Evolutionary conservation across 2,888 invertebrate genomes (phyloP), one percentile per base, ranked within the genome.

Genomic region (Cerastis leucographa): DNA sequence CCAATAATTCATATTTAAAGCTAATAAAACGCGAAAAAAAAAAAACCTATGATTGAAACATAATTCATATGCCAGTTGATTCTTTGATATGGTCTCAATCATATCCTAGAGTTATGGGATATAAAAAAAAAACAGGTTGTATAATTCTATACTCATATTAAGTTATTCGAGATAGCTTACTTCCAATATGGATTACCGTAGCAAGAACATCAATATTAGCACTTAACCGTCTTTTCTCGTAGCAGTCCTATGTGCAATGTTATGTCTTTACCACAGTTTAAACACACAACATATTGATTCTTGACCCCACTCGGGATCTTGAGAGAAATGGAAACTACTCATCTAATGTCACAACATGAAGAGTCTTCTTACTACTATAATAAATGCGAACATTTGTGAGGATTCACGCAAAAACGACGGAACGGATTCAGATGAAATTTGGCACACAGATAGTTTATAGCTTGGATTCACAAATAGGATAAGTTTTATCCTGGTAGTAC

Each of bases 271-370:
- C 56, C 62, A 62, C 19, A 76, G 82, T 64, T 70, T 72, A 81
- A 81, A 81, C 81, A 83, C 64, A 84, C 35, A 70, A 73, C 35
- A 71, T 80, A 40, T 73, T 69, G 49, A 51, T 66, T 65, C 46
- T 84, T 83, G 76, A 83, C 85, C 74, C 17, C 51, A n/a, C 81
- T 66, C 12, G 17, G 65, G 71, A 83, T 71, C 73, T 83, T 12
- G 11, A 69, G 70, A 76, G 73, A 76, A 82, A 67, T 73, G 25
- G 54, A 61, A 49, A 35, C 49, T 35, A 14, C 40, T 62, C 49
- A 54, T 82, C 51, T 71, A 65, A 51, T 68, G 71, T 71, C 74
- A 69, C n/a, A 56, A 49, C 49, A 54, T 29, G 51, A 22, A 49
- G 56, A 81, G 61, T 81, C 17, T 59, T 61, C 59, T 19, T 29